Base-by-base conservation (phyloP, 2,797 vertebrate species). In the Huso huso region DNA sequence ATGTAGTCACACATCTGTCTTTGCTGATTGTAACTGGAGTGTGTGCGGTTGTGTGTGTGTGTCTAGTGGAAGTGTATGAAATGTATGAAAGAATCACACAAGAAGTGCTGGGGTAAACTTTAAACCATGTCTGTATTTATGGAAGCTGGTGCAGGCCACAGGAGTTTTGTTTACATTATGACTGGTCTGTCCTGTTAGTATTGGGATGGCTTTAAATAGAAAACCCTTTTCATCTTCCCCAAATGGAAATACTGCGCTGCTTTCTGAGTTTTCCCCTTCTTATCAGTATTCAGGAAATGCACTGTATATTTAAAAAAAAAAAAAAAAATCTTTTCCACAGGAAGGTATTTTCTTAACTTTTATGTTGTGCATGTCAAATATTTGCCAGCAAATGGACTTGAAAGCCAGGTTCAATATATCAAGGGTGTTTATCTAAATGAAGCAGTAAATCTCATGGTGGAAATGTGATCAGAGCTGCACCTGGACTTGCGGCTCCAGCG, bases 401-500 rank as follows among this genome's bases (percentile, higher is more conserved):
- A 78, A 74, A 82, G 55, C 55, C 3, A 66, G 53, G 51, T 72
- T 68, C 57, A 64, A 66, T 70, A 70, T 77, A 73, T 70, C 53
- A 50, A 59, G 51, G 49, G 66, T 76, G 73, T 73, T 76, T 72
- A 76, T 73, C 72, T 70, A 71, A 71, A 72, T 71, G 70, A 64
- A 63, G 75, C 76, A 75, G 71, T 79, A 75, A 77, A 73, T 78
- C 73, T 74, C 73, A 83, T 81, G 73, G 7, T 62, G 67, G 77
- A 73, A 85, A 86, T 77, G 78, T 78, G 82, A 86, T 83, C 81
- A 81, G 63, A 5, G 49, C 6, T 10, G 67, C 80, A 86, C 83
- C 83, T 86, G 84, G 81, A 79, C 75, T 68, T 75, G 75, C 63
- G 68, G 76, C 69, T 76, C 51, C 49, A 69, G 75, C 64, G 70